Conservation (phyloP, 2,888 invertebrate genomes). For the Ennomos fuscantarius region DNA sequence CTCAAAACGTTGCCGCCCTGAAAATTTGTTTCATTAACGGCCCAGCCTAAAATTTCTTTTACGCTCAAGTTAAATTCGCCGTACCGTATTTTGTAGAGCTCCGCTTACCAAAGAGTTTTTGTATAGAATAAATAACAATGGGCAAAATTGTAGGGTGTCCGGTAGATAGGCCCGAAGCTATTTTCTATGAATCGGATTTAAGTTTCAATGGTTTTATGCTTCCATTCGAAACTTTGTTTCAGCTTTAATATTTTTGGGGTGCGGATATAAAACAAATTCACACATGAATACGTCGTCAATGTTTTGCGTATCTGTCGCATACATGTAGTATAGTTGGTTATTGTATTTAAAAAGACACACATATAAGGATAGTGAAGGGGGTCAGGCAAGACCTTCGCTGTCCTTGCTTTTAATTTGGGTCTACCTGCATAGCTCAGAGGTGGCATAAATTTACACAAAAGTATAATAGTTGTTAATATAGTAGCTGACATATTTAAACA, state of each 20-base stretch:
- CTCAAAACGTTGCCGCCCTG: constrained; percentile 78
- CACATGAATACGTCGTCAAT: constrained; percentile 18
- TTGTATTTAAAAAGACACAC: neutral
- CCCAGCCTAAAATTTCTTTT: constrained; percentile 73
- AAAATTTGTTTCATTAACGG: constrained; percentile 83
- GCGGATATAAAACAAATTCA: constrained; percentile 20
- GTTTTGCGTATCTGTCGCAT: constrained; percentile 15
- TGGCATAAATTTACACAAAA: neutral
- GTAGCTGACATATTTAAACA: constrained; percentile 5
- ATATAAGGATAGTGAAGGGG: too few species aligned
- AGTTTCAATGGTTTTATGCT: constrained; percentile 34
- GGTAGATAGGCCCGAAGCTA: constrained; percentile 54
- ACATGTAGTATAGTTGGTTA: constrained; percentile 14
- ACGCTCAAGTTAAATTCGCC: constrained; percentile 52
- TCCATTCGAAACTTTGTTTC: constrained; percentile 33
- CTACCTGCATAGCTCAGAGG: too few species aligned
- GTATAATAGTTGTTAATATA: neutral
- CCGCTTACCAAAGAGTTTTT: constrained; percentile 62
- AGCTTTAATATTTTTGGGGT: constrained; percentile 24
- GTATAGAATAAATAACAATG: constrained; percentile 60
- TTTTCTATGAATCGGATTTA: constrained; percentile 47
- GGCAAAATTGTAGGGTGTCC: constrained; percentile 59
- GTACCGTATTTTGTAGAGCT: constrained; percentile 66
- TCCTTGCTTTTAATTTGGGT: too few species aligned
- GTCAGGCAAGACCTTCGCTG: too few species aligned